Conservation (phyloP, 2,113 vertebrate genomes). For the Gallinago undulata region DNA sequence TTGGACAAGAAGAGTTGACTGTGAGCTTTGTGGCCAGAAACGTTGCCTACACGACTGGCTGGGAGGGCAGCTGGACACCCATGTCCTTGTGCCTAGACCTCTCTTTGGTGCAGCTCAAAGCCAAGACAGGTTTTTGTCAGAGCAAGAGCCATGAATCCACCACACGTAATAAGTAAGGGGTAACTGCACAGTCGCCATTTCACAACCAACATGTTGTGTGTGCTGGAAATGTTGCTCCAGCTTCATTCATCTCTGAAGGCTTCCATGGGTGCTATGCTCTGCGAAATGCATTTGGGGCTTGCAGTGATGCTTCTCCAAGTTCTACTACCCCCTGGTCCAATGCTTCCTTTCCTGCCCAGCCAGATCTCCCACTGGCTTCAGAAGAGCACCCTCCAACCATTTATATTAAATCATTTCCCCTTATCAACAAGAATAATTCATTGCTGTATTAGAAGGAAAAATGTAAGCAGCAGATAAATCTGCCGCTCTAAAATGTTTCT, state of each 20-base stretch:
- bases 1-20: background rate
- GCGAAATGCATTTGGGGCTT: background rate
- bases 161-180: background rate
- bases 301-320: background rate
- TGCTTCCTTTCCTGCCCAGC: background rate
- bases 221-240: background rate
- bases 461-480: constrained; percentile 57
- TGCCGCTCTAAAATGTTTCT: constrained; percentile 13
- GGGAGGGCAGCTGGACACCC: background rate
- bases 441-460: constrained; percentile 20
- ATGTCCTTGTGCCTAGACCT: background rate
- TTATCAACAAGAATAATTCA: constrained; percentile 43
- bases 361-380: background rate
- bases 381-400: background rate
- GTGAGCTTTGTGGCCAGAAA: background rate
- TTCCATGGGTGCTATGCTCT: background rate
- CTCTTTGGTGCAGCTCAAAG: background rate
- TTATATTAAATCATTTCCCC: constrained; percentile 30
- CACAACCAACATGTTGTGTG: background rate
- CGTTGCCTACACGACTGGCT: background rate
- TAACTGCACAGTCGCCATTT: background rate
- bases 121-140: background rate
- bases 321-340: background rate
- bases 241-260: background rate
- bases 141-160: background rate